Percentiles rank a stretch among this genome's conserved stretches.
These are phyloP conservation scores for Agonum fuliginosum DNA, from an alignment of 2,888 invertebrate species.

Conservation along the genomic window DNA sequence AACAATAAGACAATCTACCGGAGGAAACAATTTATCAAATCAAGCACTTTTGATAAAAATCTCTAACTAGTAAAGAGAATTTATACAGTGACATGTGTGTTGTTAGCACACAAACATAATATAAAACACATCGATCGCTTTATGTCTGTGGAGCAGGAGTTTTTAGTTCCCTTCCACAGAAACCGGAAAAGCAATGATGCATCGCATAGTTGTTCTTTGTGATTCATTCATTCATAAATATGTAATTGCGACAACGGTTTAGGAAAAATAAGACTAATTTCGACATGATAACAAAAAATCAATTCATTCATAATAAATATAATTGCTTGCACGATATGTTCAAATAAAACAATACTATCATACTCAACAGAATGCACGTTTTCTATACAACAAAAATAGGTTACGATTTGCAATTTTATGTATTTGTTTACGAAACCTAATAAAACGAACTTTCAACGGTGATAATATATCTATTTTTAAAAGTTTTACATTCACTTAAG, in stretches of 20 bases:
- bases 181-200: constrained; percentile 44
- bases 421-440: not conserved
- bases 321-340: not conserved
- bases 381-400: not conserved
- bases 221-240: constrained; percentile 43
- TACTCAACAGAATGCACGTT: not conserved
- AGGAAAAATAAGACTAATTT: constrained; percentile 1
- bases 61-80: constrained; percentile 9
- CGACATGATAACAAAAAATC: constrained; percentile 1
- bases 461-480: not conserved
- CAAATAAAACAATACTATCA: not conserved
- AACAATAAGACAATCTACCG: constrained; percentile 2
- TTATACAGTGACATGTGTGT: constrained; percentile 13
- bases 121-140: not conserved
- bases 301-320: constrained; percentile 11
- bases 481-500: not conserved
- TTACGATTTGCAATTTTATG: not conserved
- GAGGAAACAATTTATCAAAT: constrained; percentile 14
- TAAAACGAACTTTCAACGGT: not conserved
- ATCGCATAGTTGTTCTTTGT: constrained; percentile 12
- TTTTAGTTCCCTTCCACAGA: not conserved
- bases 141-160: not conserved
- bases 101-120: constrained; percentile 7
- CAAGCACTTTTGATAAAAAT: constrained; percentile 18
- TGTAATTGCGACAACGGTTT: constrained; percentile 21